These are phyloP conservation scores for Linyphia triangularis DNA, from an alignment of 2,888 invertebrate genomes.

Conservation along the genomic window DNA sequence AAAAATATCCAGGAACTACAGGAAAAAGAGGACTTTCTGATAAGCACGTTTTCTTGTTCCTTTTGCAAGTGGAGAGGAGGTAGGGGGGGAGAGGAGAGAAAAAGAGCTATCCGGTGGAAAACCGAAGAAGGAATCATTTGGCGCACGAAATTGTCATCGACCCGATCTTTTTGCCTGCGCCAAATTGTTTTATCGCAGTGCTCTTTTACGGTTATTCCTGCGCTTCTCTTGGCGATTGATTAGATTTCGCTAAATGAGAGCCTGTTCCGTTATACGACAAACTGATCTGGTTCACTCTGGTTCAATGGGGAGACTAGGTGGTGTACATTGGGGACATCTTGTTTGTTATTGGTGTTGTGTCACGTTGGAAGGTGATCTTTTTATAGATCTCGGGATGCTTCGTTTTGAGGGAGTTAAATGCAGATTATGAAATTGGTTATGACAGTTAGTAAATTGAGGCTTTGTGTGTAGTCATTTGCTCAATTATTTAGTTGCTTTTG, in stretches of 20 bases:
- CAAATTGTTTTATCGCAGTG: conserved; percentile 66
- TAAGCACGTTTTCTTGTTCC: conserved; percentile 62
- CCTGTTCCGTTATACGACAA: neutral
- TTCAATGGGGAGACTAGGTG: neutral
- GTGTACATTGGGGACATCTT: too few species aligned
- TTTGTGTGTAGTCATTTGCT: too few species aligned
- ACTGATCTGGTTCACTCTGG: neutral
- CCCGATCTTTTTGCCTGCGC: conserved; percentile 43
- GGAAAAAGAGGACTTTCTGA: conserved; percentile 43
- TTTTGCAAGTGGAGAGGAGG: neutral
- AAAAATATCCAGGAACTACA: neutral
- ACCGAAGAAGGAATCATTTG: conserved; percentile 54
- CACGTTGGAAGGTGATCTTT: neutral
- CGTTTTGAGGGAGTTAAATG: too few species aligned
- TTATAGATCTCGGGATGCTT: neutral
- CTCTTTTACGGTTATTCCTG: conserved; percentile 60
- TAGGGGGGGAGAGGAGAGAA: neutral
- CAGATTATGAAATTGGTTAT: too few species aligned
- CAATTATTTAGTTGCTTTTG: too few species aligned
- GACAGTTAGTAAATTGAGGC: too few species aligned
- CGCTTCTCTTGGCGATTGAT: conserved; percentile 41
- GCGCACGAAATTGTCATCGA: conserved; percentile 69
- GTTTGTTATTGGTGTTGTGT: neutral
- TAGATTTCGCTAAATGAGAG: conserved; percentile 61
- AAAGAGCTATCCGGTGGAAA: conserved; percentile 31